Evolutionary conservation across 2,888 invertebrate species (phyloP).

Genomic region (Eilema depressum): DNA sequence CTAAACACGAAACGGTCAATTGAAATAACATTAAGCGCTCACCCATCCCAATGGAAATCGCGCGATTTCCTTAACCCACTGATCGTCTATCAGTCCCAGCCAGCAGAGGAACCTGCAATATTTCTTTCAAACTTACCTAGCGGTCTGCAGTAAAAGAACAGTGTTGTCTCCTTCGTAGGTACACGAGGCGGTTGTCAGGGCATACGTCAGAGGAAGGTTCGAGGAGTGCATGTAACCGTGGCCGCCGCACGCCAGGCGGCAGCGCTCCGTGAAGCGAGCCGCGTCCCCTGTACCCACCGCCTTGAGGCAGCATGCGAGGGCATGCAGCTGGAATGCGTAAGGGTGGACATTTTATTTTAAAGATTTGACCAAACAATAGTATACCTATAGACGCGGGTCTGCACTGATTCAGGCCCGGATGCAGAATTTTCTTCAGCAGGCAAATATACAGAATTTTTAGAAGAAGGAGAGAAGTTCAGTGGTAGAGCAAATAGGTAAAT

Average conservation of each 20-base stretch:
- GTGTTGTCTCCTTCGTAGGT: conserved; percentile 99
- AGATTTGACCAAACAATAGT: background rate
- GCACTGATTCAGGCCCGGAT: too few relatives aligned
- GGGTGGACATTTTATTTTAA: background rate
- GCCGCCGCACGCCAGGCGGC: conserved; percentile 96
- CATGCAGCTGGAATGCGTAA: conserved; percentile 90
- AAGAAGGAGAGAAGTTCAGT: too few relatives aligned
- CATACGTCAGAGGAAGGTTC: conserved; percentile 94
- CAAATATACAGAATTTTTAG: too few relatives aligned
- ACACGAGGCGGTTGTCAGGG: conserved; percentile 93
- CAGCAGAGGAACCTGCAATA: too few relatives aligned
- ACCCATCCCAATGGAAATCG: too few relatives aligned
- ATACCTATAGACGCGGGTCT: too few relatives aligned
- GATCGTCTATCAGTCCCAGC: too few relatives aligned
- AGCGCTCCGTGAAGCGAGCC: conserved; percentile 91
- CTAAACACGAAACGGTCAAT: too few relatives aligned
- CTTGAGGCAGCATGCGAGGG: conserved; percentile 96
- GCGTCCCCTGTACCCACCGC: conserved; percentile 93
- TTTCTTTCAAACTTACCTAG: conserved; percentile 80
- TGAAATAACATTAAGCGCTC: too few relatives aligned
- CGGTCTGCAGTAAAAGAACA: conserved; percentile 96
- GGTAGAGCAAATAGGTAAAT: too few relatives aligned
- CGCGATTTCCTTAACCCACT: too few relatives aligned
- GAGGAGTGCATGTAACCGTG: conserved; percentile 97
- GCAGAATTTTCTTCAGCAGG: too few relatives aligned